phyloP scores from a whole-genome alignment of 2,888 invertebrate species.

The Keiferia lycopersicella region DNA sequence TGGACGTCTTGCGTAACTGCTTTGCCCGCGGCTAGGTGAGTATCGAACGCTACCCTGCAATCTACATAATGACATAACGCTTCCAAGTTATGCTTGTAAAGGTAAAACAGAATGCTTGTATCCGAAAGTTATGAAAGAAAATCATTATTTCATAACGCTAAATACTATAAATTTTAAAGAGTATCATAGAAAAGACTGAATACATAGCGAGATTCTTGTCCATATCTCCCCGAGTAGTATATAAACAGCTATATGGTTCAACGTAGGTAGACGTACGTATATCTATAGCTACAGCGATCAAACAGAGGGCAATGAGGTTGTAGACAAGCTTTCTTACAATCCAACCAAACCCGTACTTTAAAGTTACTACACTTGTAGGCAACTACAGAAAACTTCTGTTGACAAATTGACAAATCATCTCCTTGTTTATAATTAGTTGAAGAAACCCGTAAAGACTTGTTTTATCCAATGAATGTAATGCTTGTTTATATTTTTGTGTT shows the following conservation, averaged over 20 bases:
- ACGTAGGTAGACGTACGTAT: background rate
- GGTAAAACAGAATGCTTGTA: background rate
- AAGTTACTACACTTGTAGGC: no score
- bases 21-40: conserved; percentile 42
- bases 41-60: conserved; percentile 34
- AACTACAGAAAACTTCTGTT: no score
- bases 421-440: no score
- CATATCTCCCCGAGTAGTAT: background rate
- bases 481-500: no score
- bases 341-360: no score
- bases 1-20: conserved; percentile 47
- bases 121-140: background rate
- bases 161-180: background rate
- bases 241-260: conserved; percentile 7
- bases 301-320: background rate
- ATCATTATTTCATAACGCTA: background rate
- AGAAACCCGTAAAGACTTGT: no score
- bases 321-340: no score
- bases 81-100: background rate
- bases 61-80: conserved; percentile 31
- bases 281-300: background rate
- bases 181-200: background rate
- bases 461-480: no score
- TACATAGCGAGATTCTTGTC: background rate
- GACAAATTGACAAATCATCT: no score